Conservation (phyloP, 2,888 invertebrate species). For the Leptopterna dolabrata region DNA sequence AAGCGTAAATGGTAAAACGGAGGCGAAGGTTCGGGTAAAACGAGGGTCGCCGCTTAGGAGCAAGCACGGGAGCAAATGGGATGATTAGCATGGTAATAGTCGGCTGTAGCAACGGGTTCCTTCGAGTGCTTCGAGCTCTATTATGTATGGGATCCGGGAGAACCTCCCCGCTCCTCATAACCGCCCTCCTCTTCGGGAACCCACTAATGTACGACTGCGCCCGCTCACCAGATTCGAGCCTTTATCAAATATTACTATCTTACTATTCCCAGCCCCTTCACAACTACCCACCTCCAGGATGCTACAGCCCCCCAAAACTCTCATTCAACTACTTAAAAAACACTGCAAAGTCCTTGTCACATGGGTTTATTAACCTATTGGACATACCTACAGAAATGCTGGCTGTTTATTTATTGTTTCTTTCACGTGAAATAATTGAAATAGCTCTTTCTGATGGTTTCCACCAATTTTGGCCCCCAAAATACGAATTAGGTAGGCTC, state of each 20-base stretch:
- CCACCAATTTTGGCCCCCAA: too few relatives aligned
- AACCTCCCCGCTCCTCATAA: background rate
- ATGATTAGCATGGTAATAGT: conserved; percentile 59
- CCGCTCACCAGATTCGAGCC: conserved; percentile 42
- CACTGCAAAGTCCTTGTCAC: too few relatives aligned
- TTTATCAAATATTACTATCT: conserved; percentile 51
- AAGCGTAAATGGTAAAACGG: conserved; percentile 36
- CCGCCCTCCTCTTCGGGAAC: background rate
- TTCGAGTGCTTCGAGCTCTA: conserved; percentile 31
- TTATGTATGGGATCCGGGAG: conserved; percentile 38
- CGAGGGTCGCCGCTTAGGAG: background rate
- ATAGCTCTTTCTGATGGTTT: too few relatives aligned
- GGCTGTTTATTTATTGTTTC: too few relatives aligned
- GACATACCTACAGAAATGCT: too few relatives aligned
- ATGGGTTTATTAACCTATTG: too few relatives aligned
- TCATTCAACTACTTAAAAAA: too few relatives aligned
- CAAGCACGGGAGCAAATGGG: conserved; percentile 53
- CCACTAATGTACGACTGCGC: conserved; percentile 42
- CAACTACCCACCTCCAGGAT: background rate
- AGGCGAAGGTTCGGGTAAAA: background rate
- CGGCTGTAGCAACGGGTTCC: conserved; percentile 35
- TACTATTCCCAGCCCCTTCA: background rate
- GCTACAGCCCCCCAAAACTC: background rate
- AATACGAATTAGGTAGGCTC: too few relatives aligned
- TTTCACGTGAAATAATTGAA: too few relatives aligned